Evolutionary conservation across 2,113 vertebrate species (phyloP).

Genomic region (Channa argus): DNA sequence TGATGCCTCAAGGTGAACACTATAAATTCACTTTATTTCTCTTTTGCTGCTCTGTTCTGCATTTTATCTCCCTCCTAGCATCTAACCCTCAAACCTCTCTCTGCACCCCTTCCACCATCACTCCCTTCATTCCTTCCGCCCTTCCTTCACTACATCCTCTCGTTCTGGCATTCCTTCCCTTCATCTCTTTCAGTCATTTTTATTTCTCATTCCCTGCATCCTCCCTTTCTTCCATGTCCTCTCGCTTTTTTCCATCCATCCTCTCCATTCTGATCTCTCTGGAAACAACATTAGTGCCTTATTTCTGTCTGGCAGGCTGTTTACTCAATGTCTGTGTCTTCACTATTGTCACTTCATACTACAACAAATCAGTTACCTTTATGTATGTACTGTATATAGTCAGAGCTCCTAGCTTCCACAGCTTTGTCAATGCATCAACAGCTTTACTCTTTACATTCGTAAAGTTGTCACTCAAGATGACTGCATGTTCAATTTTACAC

Average conservation of each 20-base stretch:
- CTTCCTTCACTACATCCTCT: constrained; percentile 23
- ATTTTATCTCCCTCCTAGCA: constrained; percentile 60
- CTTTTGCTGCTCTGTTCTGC: constrained; percentile 56
- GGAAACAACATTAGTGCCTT: constrained; percentile 49
- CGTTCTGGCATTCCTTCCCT: constrained; percentile 23
- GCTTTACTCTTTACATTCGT: constrained; percentile 28
- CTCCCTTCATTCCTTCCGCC: constrained; percentile 44
- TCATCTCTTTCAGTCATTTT: constrained; percentile 23
- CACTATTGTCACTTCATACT: constrained; percentile 51
- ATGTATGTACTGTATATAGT: background rate
- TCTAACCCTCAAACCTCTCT: constrained; percentile 43
- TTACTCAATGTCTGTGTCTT: constrained; percentile 26
- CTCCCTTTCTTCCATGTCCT: constrained; percentile 18
- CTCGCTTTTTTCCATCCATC: constrained; percentile 21
- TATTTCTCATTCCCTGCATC: constrained; percentile 24
- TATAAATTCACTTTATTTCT: constrained; percentile 74
- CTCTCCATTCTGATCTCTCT: constrained; percentile 44
- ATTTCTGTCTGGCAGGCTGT: constrained; percentile 40
- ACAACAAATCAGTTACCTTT: constrained; percentile 36
- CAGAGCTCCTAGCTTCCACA: constrained; percentile 25
- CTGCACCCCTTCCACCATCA: constrained; percentile 30
- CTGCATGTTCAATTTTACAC: constrained; percentile 1
- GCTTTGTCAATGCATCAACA: constrained; percentile 27
- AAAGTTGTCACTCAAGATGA: constrained; percentile 29
- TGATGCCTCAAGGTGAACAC: constrained; percentile 76